A percentile compares a stretch with the other conserved stretches of the same genome.
Conservation (phyloP, 2,113 vertebrate genomes). For the Alosa alosa region DNA sequence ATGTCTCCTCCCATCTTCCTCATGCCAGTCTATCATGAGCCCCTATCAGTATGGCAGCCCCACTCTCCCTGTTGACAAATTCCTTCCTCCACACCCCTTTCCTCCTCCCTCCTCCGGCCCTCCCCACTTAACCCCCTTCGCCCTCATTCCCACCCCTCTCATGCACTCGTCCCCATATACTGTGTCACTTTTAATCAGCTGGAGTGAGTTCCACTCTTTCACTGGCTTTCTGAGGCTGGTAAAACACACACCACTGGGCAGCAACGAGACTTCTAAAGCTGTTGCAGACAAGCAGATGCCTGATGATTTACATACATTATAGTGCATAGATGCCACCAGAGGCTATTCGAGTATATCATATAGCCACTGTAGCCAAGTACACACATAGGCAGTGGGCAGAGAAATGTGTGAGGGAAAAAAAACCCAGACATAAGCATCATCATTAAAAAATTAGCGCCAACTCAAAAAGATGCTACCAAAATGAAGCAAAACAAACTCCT, state of each 20-base stretch:
- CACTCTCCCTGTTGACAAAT: constrained; percentile 36
- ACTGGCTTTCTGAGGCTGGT: neutral
- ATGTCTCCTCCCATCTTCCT: constrained; percentile 44
- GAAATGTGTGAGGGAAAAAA: neutral
- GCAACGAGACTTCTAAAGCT: neutral
- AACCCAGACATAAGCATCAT: neutral
- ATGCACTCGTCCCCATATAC: neutral
- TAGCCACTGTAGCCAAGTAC: no score
- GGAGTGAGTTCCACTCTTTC: constrained; percentile 18
- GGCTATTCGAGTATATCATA: neutral
- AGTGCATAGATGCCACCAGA: neutral
- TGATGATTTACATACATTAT: neutral
- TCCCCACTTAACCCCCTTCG: neutral
- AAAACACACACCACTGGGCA: neutral
- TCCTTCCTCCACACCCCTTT: neutral
- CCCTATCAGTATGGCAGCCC: constrained; percentile 54
- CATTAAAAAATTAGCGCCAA: neutral
- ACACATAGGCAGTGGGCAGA: neutral
- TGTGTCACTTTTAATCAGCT: neutral
- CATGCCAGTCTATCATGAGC: constrained; percentile 50
- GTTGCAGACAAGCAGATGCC: neutral
- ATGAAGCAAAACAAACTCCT: neutral
- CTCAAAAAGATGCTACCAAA: neutral
- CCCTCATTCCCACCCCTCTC: neutral
- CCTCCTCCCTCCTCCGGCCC: neutral